phyloP scores from a whole-genome alignment of 2,888 invertebrate genomes.

The Plebejus argus region DNA sequence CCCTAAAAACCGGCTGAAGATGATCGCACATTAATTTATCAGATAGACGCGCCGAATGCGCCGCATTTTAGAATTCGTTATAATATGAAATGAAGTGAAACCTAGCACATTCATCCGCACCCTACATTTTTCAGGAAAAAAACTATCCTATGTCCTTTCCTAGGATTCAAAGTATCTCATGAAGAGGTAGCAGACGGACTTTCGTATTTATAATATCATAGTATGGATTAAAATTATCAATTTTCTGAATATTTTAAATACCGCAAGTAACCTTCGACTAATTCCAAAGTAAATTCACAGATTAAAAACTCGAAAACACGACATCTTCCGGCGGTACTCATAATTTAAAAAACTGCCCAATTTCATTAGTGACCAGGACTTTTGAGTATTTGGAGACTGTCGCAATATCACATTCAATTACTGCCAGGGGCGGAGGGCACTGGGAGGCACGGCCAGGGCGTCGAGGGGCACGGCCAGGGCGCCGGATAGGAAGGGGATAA shows the following conservation, averaged over 20 bases:
- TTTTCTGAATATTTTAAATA: neutral
- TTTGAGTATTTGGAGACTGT: constrained; percentile 35
- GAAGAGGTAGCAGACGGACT: too few species aligned
- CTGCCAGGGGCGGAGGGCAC: constrained; percentile 16
- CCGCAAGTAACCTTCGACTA: neutral
- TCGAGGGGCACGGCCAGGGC: neutral
- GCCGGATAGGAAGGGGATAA: constrained; percentile 37
- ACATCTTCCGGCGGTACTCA: neutral
- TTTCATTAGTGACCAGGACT: constrained; percentile 33
- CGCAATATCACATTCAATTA: constrained; percentile 40
- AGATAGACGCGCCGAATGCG: too few species aligned
- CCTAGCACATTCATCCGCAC: too few species aligned
- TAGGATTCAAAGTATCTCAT: too few species aligned
- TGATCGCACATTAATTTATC: too few species aligned
- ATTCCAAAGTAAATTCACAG: neutral
- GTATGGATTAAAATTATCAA: too few species aligned
- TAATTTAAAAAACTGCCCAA: constrained; percentile 34
- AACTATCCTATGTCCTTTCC: too few species aligned
- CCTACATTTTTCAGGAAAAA: too few species aligned
- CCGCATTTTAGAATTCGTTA: too few species aligned
- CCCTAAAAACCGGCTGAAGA: too few species aligned
- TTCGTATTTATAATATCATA: too few species aligned
- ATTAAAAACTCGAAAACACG: neutral
- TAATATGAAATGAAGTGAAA: too few species aligned
- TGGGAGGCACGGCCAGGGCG: neutral